phyloP scores from a whole-genome alignment of 2,888 invertebrate species.

The Cactoblastis cactorum region DNA sequence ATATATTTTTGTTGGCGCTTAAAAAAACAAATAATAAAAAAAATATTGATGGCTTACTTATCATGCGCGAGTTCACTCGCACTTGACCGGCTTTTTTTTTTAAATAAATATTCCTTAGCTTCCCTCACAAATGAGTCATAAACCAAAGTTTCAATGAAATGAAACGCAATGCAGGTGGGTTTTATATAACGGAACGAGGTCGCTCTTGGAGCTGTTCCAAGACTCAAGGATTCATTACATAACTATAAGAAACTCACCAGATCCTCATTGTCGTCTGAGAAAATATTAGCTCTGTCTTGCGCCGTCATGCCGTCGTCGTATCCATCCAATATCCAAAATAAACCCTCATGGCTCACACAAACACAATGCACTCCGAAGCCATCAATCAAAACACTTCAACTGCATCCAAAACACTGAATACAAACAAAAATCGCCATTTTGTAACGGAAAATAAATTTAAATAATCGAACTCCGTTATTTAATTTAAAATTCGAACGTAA shows the following conservation, averaged over 20 bases:
- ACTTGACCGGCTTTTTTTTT: background rate
- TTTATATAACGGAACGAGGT: slow-evolving; percentile 42
- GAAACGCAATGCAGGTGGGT: slow-evolving; percentile 35
- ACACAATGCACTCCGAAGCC: slow-evolving; percentile 44
- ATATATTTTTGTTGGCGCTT: too few species aligned
- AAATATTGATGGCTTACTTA: too few species aligned
- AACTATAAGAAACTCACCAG: slow-evolving; percentile 52
- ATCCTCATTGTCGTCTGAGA: slow-evolving; percentile 70
- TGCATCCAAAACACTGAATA: slow-evolving; percentile 60
- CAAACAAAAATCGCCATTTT: background rate
- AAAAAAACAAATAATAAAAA: too few species aligned
- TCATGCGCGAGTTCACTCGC: too few species aligned
- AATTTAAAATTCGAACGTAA: slow-evolving; percentile 15
- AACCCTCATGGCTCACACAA: slow-evolving; percentile 64
- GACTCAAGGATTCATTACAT: slow-evolving; percentile 45
- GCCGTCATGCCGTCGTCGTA: slow-evolving; percentile 59
- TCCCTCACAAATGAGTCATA: background rate
- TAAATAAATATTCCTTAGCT: background rate
- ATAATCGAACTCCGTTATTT: slow-evolving; percentile 19
- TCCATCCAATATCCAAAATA: slow-evolving; percentile 42
- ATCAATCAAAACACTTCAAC: slow-evolving; percentile 60
- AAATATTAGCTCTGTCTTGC: slow-evolving; percentile 66
- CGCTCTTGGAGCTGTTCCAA: slow-evolving; percentile 48
- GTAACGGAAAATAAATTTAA: slow-evolving; percentile 4
- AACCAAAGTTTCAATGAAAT: slow-evolving; percentile 7